Evolutionary conservation across 37 sponge, comb jelly and placozoan species (phyloP).

Genomic region (Halichondria panicea): DNA sequence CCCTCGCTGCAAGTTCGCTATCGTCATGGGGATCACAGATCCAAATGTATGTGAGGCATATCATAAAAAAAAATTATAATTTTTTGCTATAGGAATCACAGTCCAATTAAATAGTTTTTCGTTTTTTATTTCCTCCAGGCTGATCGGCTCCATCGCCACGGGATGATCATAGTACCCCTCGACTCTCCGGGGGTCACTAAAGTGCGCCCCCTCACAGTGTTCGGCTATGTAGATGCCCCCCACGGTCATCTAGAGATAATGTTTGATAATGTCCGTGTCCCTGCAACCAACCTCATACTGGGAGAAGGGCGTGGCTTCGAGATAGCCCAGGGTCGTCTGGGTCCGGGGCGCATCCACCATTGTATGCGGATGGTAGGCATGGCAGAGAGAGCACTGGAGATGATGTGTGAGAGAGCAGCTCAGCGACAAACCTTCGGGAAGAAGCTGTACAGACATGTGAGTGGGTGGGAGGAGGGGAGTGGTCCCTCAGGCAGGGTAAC

Average conservation of each 20-base stretch:
- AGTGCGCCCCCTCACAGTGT: conserved; percentile 80
- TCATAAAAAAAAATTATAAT: neutral
- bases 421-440: conserved; percentile 76
- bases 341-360: conserved; percentile 94
- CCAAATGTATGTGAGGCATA: neutral
- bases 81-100: neutral
- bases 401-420: conserved; percentile 66
- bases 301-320: conserved; percentile 96
- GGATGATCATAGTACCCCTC: conserved; percentile 88
- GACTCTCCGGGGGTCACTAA: conserved; percentile 81
- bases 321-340: conserved; percentile 93
- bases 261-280: conserved; percentile 81
- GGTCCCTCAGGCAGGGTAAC: too few relatives aligned
- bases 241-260: conserved; percentile 88
- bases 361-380: conserved; percentile 91
- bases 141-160: conserved; percentile 59
- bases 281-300: conserved; percentile 70
- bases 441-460: conserved; percentile 59
- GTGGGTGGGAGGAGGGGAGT: too few relatives aligned
- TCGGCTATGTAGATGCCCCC: conserved; percentile 84
- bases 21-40: conserved; percentile 61
- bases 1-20: conserved; percentile 77
- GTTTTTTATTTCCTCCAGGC: conserved; percentile 5
- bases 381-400: conserved; percentile 80
- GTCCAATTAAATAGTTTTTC: too few relatives aligned